Evolutionary conservation across 2,113 vertebrate species (phyloP).

Genomic region (Coryphaenoides rupestris): DNA sequence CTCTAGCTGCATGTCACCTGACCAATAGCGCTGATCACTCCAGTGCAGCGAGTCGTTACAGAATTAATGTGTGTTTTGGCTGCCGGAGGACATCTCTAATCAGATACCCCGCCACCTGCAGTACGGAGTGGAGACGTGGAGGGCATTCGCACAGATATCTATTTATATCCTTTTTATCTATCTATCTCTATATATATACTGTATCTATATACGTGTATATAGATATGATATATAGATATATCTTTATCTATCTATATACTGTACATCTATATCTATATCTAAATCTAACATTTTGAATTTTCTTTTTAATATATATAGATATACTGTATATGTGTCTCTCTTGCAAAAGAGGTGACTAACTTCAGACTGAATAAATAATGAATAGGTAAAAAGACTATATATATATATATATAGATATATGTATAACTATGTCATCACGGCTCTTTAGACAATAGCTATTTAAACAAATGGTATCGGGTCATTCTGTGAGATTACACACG

Average conservation of each 20-base stretch:
- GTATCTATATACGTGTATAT: no score
- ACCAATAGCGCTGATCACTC: slow-evolving; percentile 36
- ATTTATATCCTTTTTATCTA: no score
- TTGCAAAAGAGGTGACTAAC: no score
- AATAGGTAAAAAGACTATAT: no score
- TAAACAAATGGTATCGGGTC: not conserved
- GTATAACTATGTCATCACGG: not conserved
- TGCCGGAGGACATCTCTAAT: slow-evolving; percentile 47
- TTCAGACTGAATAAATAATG: not conserved
- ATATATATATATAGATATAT: no score
- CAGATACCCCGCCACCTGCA: slow-evolving; percentile 39
- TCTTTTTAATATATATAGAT: no score
- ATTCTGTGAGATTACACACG: not conserved
- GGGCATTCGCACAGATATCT: not conserved
- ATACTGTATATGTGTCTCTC: not conserved
- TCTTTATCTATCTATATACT: no score
- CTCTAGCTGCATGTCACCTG: slow-evolving; percentile 24
- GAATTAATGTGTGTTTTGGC: slow-evolving; percentile 47
- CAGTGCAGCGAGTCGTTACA: slow-evolving; percentile 33
- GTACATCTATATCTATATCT: not conserved
- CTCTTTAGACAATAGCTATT: no score
- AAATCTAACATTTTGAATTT: no score
- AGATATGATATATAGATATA: no score
- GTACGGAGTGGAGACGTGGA: slow-evolving; percentile 11
- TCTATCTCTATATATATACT: no score